These are phyloP conservation scores for Iguana delicatissima DNA, from an alignment of 2,797 vertebrate species.

Conservation along the genomic window DNA sequence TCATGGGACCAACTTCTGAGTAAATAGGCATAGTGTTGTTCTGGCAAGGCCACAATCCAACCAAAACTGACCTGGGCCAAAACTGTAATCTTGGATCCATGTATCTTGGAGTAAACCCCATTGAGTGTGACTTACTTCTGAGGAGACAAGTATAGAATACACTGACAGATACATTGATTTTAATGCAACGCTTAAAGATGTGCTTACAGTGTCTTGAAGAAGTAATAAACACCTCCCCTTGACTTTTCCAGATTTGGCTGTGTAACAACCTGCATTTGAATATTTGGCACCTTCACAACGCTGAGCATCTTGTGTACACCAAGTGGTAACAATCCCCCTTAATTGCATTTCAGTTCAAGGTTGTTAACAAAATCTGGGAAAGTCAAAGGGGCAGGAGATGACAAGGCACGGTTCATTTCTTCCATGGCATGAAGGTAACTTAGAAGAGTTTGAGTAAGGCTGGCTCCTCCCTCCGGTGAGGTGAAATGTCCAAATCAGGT, in stretches of 20 bases:
- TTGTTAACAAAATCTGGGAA: too few relatives aligned
- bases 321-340: too few relatives aligned
- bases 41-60: neutral
- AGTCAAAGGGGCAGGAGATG: too few relatives aligned
- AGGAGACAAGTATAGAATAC: neutral
- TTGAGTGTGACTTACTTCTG: neutral
- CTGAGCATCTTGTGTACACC: too few relatives aligned
- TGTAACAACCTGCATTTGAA: too few relatives aligned
- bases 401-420: neutral
- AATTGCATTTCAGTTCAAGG: too few relatives aligned
- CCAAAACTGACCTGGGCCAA: neutral
- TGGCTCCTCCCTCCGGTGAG: too few relatives aligned
- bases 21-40: neutral
- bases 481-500: neutral
- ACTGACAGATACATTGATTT: neutral
- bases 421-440: neutral
- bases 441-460: neutral
- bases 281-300: too few relatives aligned
- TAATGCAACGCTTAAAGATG: neutral
- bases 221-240: too few relatives aligned
- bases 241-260: too few relatives aligned
- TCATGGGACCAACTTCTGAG: neutral
- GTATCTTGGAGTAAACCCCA: neutral
- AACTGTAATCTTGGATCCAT: neutral
- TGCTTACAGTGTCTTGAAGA: neutral